phyloP scores from a whole-genome alignment of 2,888 invertebrate genomes.

The Epinotia demarniana region DNA sequence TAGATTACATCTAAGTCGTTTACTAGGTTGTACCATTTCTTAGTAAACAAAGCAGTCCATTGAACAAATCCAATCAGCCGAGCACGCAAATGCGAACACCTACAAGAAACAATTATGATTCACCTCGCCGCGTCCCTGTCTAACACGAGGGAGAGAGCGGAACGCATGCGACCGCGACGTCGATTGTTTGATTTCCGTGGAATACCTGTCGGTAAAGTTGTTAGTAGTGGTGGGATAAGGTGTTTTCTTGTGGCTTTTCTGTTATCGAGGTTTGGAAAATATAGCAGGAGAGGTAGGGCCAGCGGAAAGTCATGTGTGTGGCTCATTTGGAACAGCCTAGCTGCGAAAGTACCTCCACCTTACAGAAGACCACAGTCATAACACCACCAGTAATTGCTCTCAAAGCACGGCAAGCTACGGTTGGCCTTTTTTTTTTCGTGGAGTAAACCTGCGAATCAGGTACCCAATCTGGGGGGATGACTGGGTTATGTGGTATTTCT shows the following conservation, averaged over 20 bases:
- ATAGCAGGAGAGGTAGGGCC: neutral
- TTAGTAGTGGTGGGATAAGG: constrained; percentile 25
- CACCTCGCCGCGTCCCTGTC: constrained; percentile 15
- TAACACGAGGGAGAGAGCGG: neutral
- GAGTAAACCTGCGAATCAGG: no score
- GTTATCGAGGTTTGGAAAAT: neutral
- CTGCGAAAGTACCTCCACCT: no score
- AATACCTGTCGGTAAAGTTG: constrained; percentile 36
- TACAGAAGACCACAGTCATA: no score
- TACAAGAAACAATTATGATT: constrained; percentile 35
- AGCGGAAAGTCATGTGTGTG: no score
- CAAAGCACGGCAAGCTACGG: no score
- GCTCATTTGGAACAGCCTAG: no score
- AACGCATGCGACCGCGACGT: constrained; percentile 51
- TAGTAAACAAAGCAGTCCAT: constrained; percentile 4
- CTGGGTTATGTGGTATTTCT: no score
- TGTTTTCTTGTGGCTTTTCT: neutral
- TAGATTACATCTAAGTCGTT: neutral
- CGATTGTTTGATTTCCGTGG: constrained; percentile 72
- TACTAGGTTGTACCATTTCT: neutral
- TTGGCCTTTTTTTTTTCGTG: no score
- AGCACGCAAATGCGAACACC: constrained; percentile 23
- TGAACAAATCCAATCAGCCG: constrained; percentile 36
- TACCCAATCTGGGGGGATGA: no score
- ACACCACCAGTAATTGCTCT: no score